These are phyloP conservation scores for Lasioglossum morio DNA, from an alignment of 2,888 invertebrate genomes.

Conservation along the genomic window DNA sequence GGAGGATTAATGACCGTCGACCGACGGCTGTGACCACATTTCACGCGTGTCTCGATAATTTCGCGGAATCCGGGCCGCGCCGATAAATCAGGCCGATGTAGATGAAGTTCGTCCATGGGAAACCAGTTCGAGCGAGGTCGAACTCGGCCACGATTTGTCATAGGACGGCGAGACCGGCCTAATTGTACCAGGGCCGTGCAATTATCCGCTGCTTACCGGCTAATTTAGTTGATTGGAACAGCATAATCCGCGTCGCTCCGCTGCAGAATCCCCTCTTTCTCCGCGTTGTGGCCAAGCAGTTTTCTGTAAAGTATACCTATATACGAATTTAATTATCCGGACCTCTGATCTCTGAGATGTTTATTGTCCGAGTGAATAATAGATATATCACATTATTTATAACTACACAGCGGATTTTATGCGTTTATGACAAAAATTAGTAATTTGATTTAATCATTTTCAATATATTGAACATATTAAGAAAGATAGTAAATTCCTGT, in stretches of 20 bases:
- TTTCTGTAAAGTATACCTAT: no score
- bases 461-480: no score
- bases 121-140: slow-evolving; percentile 52
- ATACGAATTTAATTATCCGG: no score
- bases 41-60: slow-evolving; percentile 71
- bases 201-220: slow-evolving; percentile 73
- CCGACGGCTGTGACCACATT: slow-evolving; percentile 62
- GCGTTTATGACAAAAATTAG: no score
- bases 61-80: slow-evolving; percentile 67
- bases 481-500: no score
- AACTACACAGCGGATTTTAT: no score
- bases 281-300: not conserved
- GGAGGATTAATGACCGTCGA: slow-evolving; percentile 27
- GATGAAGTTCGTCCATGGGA: slow-evolving; percentile 71
- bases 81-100: slow-evolving; percentile 76
- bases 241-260: slow-evolving; percentile 54
- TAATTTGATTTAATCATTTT: no score
- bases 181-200: slow-evolving; percentile 71
- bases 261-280: not conserved
- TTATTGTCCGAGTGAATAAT: no score
- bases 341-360: no score
- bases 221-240: slow-evolving; percentile 74
- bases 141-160: slow-evolving; percentile 76
- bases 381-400: no score
- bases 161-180: slow-evolving; percentile 63